phyloP scores from a whole-genome alignment of 2,113 vertebrate genomes.

The Oreochromis aureus region DNA sequence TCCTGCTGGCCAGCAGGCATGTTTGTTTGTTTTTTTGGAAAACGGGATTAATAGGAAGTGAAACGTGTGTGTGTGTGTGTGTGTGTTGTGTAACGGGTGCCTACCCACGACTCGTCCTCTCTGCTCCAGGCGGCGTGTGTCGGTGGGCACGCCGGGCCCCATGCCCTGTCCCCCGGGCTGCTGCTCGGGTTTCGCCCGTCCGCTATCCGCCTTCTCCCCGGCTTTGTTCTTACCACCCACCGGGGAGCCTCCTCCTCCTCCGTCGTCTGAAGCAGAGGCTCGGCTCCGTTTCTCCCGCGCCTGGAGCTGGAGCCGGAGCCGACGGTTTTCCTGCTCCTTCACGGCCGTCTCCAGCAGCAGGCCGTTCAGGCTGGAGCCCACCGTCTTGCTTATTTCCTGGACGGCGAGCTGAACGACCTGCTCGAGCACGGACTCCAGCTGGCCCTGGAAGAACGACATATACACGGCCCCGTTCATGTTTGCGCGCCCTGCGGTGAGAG shows the following conservation, averaged over 20 bases:
- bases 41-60: background rate
- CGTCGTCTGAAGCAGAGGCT: background rate
- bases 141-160: conserved; percentile 11
- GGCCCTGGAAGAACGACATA: conserved; percentile 79
- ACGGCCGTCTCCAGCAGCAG: conserved; percentile 72
- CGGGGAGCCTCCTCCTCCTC: background rate
- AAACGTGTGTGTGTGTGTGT: background rate
- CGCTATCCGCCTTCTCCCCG: conserved; percentile 10
- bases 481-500: conserved; percentile 32
- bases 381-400: conserved; percentile 73
- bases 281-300: conserved; percentile 19
- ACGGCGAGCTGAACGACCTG: conserved; percentile 77
- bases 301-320: conserved; percentile 63
- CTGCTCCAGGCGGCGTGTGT: conserved; percentile 69
- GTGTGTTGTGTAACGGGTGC: background rate
- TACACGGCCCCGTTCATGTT: conserved; percentile 77
- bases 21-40: background rate
- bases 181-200: conserved; percentile 47
- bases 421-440: conserved; percentile 77
- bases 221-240: background rate
- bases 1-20: background rate
- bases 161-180: conserved; percentile 18
- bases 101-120: conserved; percentile 70
- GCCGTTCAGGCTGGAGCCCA: conserved; percentile 70
- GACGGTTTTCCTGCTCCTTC: conserved; percentile 74